Percentiles rank a stretch among this genome's conserved stretches.
Evolutionary conservation across 1,140 invertebrate species (phyloP).

Genomic region (Dinoponera quadriceps): DNA sequence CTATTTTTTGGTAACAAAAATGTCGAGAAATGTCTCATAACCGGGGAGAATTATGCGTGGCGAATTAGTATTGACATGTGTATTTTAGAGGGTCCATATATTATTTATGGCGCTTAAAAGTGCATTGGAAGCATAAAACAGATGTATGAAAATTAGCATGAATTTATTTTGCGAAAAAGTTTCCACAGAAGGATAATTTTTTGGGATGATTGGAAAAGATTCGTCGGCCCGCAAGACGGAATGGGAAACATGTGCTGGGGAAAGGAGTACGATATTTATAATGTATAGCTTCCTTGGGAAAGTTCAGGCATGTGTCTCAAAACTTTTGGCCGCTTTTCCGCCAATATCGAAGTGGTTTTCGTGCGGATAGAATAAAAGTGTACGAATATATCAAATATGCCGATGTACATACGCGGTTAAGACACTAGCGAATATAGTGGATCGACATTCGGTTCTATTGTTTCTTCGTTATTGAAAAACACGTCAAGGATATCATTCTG

Average conservation of each 20-base stretch:
- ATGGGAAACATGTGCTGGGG: conserved; percentile 36
- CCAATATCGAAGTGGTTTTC: conserved; percentile 77
- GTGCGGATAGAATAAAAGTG: conserved; percentile 71
- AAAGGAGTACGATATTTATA: conserved; percentile 77
- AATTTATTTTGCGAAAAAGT: background rate
- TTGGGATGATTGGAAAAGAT: conserved; percentile 24
- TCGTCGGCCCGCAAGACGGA: background rate
- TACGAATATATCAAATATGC: conserved; percentile 69
- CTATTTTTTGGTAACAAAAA: background rate
- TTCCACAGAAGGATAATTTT: conserved; percentile 5
- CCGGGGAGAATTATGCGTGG: background rate
- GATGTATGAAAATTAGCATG: background rate
- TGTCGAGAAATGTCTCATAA: background rate
- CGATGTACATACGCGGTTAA: conserved; percentile 14
- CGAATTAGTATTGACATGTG: background rate
- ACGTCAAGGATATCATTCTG: background rate
- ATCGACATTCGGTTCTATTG: background rate
- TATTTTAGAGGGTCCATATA: background rate
- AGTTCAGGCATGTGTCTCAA: conserved; percentile 79
- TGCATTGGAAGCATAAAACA: background rate
- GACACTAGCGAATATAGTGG: no score
- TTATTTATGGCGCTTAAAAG: conserved; percentile 5
- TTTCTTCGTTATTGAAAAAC: conserved; percentile 11
- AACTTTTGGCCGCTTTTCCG: conserved; percentile 79
- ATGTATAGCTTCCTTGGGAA: conserved; percentile 80